Base-by-base conservation (phyloP, 2,797 vertebrate species). In the Halcyon chelicuti region DNA sequence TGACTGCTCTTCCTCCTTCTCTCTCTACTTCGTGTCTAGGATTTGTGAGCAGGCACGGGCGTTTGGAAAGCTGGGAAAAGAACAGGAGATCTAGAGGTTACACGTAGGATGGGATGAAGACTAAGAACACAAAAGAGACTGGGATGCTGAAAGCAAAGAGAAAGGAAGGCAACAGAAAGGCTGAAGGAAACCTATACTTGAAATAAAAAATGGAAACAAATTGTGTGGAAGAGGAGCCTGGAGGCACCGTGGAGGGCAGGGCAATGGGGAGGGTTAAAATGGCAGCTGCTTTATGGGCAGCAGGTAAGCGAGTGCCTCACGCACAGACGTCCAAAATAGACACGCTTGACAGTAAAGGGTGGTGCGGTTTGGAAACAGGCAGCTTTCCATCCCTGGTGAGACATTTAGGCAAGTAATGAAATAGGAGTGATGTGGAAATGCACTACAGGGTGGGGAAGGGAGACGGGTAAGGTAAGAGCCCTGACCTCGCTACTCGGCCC, bases 231-330 rank as follows among this genome's bases (percentile, higher is more conserved):
- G 46, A 52, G 15, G 4, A 93, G 35, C 3, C 28, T 18, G 61
- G 17, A 82, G 42, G 62, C 18, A 1, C 14, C 72, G 63, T 35
- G 39, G 83, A 75, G 52, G 40, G 17, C 18, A 42, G 74, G 77
- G 77, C 60, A 84, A 60, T 5, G 33, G 63, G 33, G 72, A 75
- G 73, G 58, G 79, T 81, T 78, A 94, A 96, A 88, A 96, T 93
- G 94, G 95, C 89, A 97, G 93, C 95, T 81, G 91, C 72, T 78
- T 31, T 61, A 39, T 12, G 68, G 91, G 85, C 57, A 71, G 79
- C 87, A 83, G 94, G 89, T 95, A 46, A 86, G 62, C 4, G 1
- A 67, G 63, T 5, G 33, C 49, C 88, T 44, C 23, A 13, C 74
- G 19, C 66, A 5, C 77, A 17, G 31, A 65, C 16, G 49, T 33